Evolutionary conservation across 2,888 invertebrate genomes (phyloP), one percentile per base, ranked within the genome.

Genomic region (Eristalinus aeneus): DNA sequence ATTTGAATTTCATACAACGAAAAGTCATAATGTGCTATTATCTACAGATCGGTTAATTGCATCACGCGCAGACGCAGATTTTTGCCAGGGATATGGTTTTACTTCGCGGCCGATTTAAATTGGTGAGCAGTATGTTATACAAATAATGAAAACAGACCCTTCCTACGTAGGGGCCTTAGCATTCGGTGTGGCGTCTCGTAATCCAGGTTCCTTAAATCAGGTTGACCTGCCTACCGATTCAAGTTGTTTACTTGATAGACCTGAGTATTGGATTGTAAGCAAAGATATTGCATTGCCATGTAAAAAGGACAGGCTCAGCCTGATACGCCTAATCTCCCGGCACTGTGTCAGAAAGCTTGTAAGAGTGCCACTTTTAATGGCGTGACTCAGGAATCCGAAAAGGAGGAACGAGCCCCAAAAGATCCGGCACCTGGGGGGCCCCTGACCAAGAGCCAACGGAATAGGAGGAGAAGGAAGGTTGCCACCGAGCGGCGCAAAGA

Each of bases 181-280:
- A 0, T 95, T 99, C 65, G 99, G 99, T 0, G 93, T 99, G 71
- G 99, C 99, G 0, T 97, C 98, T 0, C 98, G 98, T 93, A 97
- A 99, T 92, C 99, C 99, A 0, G 94, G 95, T 0, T 94, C 94
- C 1, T 92, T 99, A 22, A 94, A 95, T 78, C 94, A 95, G 0
- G 93, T 94, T 54, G 97, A 97, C 89, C 93, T 98, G 60, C 98
- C 98, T 0, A 97, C 97, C 88, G 98, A 98, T 91, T 96, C 98
- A 0, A 98, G 98, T 91, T 94, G 96, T 72, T 93, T 99, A 1
- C 92, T 99, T 32, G 99, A 99, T 92, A 94, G 99, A 46, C 97
- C 97, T 0, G 99, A 99, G 90, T 99, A 99, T 92, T 99, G 99
- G 99, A 98, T 99, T 0, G 97, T 99, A 10, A 96, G 97, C 89